Conservation (phyloP, 2,113 vertebrate genomes). For the Lophius piscatorius region DNA sequence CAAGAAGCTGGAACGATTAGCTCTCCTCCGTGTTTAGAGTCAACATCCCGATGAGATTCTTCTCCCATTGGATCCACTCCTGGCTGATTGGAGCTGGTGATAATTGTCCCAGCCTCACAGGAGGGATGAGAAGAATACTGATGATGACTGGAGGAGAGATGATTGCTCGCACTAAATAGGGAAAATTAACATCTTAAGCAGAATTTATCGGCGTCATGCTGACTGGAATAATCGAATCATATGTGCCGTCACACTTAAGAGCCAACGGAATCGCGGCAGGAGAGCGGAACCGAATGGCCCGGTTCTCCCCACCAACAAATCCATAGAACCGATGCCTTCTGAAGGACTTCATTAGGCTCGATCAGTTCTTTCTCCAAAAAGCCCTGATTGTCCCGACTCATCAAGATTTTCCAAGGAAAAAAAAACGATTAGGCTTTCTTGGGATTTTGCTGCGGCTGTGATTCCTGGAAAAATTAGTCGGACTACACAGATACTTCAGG, state of each 20-base stretch:
- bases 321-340: too few species aligned
- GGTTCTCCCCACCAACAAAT: constrained; percentile 12
- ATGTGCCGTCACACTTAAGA: constrained; percentile 33
- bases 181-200: constrained; percentile 62
- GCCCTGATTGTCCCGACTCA: too few species aligned
- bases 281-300: neutral
- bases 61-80: constrained; percentile 44
- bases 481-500: too few species aligned
- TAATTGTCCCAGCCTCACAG: constrained; percentile 61
- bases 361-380: too few species aligned
- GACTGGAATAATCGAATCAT: constrained; percentile 55
- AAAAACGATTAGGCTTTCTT: too few species aligned
- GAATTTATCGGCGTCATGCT: constrained; percentile 63
- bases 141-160: constrained; percentile 40
- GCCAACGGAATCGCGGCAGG: constrained; percentile 20
- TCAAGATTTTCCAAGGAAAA: too few species aligned
- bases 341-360: too few species aligned
- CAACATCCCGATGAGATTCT: constrained; percentile 65
- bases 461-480: constrained; percentile 13
- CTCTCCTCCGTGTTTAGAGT: constrained; percentile 64
- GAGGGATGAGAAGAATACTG: constrained; percentile 54
- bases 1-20: constrained; percentile 47
- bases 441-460: too few species aligned
- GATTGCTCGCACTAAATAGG: constrained; percentile 59
- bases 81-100: constrained; percentile 61